phyloP scores from a whole-genome alignment of 2,797 vertebrate genomes.

The Buceros bicornis region DNA sequence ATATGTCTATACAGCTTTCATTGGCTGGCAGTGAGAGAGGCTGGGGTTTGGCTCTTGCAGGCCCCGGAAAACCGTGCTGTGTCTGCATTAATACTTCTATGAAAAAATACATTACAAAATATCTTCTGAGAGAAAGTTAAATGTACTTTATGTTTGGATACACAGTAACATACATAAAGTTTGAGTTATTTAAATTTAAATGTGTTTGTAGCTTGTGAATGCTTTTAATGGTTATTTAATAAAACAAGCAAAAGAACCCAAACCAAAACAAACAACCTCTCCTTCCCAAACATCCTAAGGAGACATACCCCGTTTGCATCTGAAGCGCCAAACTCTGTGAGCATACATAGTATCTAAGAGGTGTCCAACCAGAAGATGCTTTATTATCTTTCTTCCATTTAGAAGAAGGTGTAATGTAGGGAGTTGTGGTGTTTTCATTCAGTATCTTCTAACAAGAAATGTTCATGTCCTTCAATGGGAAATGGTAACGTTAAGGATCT shows the following conservation, averaged over 20 bases:
- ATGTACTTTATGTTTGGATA: not conserved
- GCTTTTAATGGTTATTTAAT: not conserved
- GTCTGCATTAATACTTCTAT: conserved; percentile 15
- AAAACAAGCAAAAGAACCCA: not conserved
- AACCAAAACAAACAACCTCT: rapidly evolving
- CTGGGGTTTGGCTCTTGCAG: conserved; percentile 27
- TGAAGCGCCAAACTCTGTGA: not conserved
- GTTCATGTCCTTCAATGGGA: not conserved
- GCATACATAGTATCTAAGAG: rapidly evolving
- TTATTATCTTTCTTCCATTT: not conserved
- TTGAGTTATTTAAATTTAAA: not conserved
- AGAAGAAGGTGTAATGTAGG: not conserved
- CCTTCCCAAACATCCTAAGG: not conserved
- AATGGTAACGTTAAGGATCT: not conserved
- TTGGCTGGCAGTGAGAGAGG: not conserved
- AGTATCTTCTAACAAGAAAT: not conserved
- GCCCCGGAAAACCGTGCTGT: not conserved
- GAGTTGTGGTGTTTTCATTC: not conserved
- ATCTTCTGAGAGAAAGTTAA: conserved; percentile 30
- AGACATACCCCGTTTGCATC: not conserved
- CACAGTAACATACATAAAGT: not conserved
- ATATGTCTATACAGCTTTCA: not conserved
- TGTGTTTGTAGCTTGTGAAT: not conserved
- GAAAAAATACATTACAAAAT: conserved; percentile 18
- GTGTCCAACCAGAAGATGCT: not conserved